Conservation (phyloP, 2,888 invertebrate genomes). For the Drosophila niveifrons region DNA sequence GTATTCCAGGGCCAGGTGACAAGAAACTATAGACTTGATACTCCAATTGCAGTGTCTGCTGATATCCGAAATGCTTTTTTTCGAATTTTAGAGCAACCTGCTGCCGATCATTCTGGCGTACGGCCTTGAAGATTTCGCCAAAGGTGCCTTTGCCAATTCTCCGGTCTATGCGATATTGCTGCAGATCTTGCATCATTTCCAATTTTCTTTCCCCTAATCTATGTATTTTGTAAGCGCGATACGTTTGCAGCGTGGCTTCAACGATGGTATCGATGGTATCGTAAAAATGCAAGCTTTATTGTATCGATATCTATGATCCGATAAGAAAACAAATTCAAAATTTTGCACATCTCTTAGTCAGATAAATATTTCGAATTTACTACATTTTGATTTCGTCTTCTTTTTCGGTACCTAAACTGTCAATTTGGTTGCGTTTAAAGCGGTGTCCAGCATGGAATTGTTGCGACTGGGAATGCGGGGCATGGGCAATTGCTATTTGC, state of each 20-base stretch:
- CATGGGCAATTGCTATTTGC: background rate
- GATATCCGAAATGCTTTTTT: accelerated
- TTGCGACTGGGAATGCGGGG: background rate
- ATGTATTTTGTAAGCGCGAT: background rate
- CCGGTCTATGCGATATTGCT: background rate
- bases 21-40: slow-evolving; percentile 16
- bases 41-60: slow-evolving; percentile 31
- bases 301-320: too few species aligned
- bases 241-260: background rate
- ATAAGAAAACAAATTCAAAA: too few species aligned
- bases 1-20: slow-evolving; percentile 17
- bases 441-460: slow-evolving; percentile 6
- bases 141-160: slow-evolving; percentile 47
- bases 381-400: background rate
- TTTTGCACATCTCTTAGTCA: too few species aligned
- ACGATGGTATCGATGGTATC: background rate
- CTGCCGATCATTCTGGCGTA: background rate
- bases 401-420: background rate
- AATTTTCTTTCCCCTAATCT: too few species aligned
- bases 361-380: too few species aligned
- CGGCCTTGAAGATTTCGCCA: slow-evolving; percentile 45
- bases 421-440: slow-evolving; percentile 3
- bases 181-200: background rate
- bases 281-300: too few species aligned
- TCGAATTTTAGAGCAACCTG: slow-evolving; percentile 58